These are phyloP conservation scores for Clarias macrocephalus DNA, from an alignment of 2,113 vertebrate species.

Conservation along the genomic window DNA sequence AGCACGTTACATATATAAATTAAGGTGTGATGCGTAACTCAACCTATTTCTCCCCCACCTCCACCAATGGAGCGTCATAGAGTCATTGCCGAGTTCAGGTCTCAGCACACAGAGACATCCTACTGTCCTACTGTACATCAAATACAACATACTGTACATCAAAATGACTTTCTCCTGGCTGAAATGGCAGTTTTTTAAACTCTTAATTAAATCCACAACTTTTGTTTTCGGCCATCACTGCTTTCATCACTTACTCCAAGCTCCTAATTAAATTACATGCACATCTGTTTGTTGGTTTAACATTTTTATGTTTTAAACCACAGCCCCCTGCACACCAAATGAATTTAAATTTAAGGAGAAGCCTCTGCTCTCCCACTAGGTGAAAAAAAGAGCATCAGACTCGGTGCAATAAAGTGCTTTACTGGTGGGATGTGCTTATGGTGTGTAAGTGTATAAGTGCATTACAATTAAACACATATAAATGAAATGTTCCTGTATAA, in stretches of 20 bases:
- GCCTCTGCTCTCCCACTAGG: not conserved
- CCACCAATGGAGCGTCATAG: not conserved
- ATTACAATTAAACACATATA: too few relatives aligned
- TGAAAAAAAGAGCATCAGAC: not conserved
- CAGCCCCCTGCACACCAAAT: not conserved
- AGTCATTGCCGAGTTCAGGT: not conserved
- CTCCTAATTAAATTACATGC: not conserved
- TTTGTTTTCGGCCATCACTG: not conserved
- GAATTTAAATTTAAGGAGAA: not conserved
- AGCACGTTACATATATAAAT: too few relatives aligned
- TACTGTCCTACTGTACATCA: not conserved
- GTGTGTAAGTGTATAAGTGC: not conserved
- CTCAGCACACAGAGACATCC: not conserved
- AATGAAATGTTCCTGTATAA: too few relatives aligned
- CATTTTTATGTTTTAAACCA: too few relatives aligned
- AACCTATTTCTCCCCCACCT: too few relatives aligned
- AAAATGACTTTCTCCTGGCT: not conserved
- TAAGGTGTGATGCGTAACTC: too few relatives aligned
- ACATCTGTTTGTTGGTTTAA: not conserved
- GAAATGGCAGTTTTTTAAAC: not conserved
- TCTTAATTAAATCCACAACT: not conserved
- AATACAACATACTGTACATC: too few relatives aligned
- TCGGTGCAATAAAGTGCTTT: not conserved
- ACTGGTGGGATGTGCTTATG: not conserved
- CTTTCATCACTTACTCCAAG: not conserved